Percentiles rank a stretch among this genome's conserved stretches.
phyloP scores from a whole-genome alignment of 2,888 invertebrate species.

The Brachypterus glaber region DNA sequence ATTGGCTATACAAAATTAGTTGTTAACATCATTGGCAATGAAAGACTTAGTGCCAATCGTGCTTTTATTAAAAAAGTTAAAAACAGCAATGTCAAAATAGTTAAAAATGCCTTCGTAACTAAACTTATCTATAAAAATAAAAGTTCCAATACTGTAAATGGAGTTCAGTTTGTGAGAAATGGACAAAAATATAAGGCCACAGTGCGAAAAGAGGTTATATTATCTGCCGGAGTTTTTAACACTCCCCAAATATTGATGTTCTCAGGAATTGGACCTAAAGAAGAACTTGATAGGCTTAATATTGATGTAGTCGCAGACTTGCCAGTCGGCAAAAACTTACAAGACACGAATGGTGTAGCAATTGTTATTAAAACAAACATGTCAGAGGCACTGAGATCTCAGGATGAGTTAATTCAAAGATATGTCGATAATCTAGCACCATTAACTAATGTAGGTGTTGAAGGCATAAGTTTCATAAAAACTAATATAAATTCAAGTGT shows the following conservation, averaged over 20 bases:
- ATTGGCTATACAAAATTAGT: slow-evolving; percentile 42
- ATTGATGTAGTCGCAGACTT: slow-evolving; percentile 63
- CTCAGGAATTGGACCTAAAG: slow-evolving; percentile 68
- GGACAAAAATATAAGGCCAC: slow-evolving; percentile 54
- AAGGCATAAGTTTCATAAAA: neutral
- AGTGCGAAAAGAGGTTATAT: slow-evolving; percentile 67
- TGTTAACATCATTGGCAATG: slow-evolving; percentile 67
- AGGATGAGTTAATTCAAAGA: neutral
- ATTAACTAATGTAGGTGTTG: neutral
- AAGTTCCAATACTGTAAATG: slow-evolving; percentile 58
- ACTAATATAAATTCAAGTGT: too few relatives aligned
- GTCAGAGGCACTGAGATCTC: neutral
- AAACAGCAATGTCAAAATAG: slow-evolving; percentile 66
- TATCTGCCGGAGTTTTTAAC: slow-evolving; percentile 83
- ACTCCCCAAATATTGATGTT: slow-evolving; percentile 66
- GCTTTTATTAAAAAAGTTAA: slow-evolving; percentile 69
- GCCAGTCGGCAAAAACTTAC: slow-evolving; percentile 65
- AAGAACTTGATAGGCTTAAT: slow-evolving; percentile 55
- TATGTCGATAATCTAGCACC: neutral
- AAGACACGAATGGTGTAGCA: slow-evolving; percentile 52
- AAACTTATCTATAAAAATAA: slow-evolving; percentile 58
- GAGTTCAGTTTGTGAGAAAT: slow-evolving; percentile 63
- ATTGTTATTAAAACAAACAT: neutral
- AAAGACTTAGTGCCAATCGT: slow-evolving; percentile 70
- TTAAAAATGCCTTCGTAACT: slow-evolving; percentile 64